phyloP scores from a whole-genome alignment of 2,113 vertebrate species.

The Cyanistes caeruleus region DNA sequence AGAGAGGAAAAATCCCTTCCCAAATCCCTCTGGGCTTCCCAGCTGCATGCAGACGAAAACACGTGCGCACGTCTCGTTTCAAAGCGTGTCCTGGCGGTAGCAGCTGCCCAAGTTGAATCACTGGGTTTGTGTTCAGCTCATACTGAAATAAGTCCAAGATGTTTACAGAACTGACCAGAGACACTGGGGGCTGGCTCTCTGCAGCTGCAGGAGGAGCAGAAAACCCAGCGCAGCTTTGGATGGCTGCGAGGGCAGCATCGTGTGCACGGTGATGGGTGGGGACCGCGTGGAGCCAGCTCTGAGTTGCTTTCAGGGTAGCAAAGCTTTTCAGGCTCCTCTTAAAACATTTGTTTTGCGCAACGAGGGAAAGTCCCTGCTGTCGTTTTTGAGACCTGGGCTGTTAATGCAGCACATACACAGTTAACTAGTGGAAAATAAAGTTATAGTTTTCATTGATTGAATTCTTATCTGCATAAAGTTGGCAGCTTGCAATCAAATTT shows the following conservation, averaged over 20 bases:
- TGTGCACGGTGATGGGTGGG: neutral
- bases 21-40: neutral
- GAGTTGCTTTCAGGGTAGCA: neutral
- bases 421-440: neutral
- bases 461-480: neutral
- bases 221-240: neutral
- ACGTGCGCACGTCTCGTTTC: neutral
- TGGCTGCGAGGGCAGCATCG: neutral
- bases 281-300: neutral
- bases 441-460: neutral
- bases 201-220: conserved; percentile 28
- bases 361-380: neutral
- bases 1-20: neutral
- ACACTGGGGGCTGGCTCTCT: neutral
- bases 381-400: neutral
- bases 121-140: conserved; percentile 17
- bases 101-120: conserved; percentile 38
- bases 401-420: neutral
- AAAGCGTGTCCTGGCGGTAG: neutral
- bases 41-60: neutral
- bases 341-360: neutral
- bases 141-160: conserved; percentile 36
- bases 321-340: neutral
- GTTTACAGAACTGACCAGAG: conserved; percentile 11
- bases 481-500: neutral